Conservation (phyloP, 2,113 vertebrate species). For the Chelonoidis abingdonii region DNA sequence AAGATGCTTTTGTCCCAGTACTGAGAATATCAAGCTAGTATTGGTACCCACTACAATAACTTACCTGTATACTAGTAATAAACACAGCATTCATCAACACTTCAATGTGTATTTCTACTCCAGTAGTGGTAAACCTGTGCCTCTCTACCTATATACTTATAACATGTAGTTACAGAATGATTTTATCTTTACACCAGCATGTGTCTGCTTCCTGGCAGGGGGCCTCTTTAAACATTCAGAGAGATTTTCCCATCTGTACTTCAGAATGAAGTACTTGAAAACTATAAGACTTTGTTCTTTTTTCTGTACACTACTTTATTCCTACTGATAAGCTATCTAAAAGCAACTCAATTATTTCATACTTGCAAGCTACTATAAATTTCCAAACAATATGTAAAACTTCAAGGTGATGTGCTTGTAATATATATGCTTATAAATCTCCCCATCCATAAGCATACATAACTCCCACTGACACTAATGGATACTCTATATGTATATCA, state of each 20-base stretch:
- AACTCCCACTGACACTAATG: conserved; percentile 34
- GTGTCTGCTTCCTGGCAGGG: neutral
- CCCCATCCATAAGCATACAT: neutral
- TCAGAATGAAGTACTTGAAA: neutral
- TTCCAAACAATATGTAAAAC: conserved; percentile 19
- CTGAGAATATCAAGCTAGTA: neutral
- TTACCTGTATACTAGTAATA: neutral
- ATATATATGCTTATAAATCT: conserved; percentile 28
- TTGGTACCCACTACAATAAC: neutral
- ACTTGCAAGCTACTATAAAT: neutral
- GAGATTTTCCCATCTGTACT: neutral
- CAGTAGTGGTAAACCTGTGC: neutral
- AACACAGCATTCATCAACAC: neutral
- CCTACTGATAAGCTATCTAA: conserved; percentile 29
- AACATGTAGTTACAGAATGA: neutral
- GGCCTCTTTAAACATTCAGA: neutral
- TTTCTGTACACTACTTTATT: neutral
- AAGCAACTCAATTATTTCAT: conserved; percentile 9
- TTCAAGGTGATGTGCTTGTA: conserved; percentile 22
- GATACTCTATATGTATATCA: neutral
- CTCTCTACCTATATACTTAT: neutral
- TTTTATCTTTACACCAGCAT: neutral
- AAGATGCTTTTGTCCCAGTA: neutral
- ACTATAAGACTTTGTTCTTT: neutral
- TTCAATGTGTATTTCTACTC: neutral